A percentile compares a stretch with the other conserved stretches of the same genome.
phyloP scores from a whole-genome alignment of 2,113 vertebrate genomes.

The Caranx melampygus region DNA sequence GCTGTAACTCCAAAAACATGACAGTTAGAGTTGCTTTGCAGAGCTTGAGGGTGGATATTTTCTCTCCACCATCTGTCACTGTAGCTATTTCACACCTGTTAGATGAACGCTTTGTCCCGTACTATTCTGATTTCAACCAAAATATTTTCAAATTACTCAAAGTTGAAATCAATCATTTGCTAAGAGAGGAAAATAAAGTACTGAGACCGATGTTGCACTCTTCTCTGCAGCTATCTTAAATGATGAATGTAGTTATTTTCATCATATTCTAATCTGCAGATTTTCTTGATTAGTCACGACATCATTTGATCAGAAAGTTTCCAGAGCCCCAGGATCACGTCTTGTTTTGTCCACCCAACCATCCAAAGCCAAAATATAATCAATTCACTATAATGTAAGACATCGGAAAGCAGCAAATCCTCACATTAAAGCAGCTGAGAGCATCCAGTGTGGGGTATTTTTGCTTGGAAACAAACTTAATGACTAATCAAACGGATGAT shows the following conservation, averaged over 20 bases:
- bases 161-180: background rate
- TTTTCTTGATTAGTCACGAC: too few relatives aligned
- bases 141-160: constrained; percentile 3
- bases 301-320: too few relatives aligned
- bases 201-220: background rate
- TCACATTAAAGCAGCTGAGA: background rate
- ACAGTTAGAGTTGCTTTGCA: constrained; percentile 12
- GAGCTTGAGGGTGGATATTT: constrained; percentile 36
- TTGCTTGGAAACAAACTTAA: background rate
- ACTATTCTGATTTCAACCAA: background rate
- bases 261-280: background rate
- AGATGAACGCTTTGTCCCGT: background rate
- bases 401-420: background rate
- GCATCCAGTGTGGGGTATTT: background rate
- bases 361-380: background rate
- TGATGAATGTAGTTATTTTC: background rate
- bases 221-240: background rate
- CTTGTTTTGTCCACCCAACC: background rate
- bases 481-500: constrained; percentile 28
- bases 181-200: background rate
- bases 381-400: background rate
- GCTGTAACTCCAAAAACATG: too few relatives aligned
- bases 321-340: too few relatives aligned
- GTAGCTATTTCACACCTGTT: constrained; percentile 27
- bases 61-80: constrained; percentile 25